These are phyloP conservation scores for Stichopus chloronotus DNA, from an alignment of 35 echinoderm and acorn worm species.

Conservation along the genomic window DNA sequence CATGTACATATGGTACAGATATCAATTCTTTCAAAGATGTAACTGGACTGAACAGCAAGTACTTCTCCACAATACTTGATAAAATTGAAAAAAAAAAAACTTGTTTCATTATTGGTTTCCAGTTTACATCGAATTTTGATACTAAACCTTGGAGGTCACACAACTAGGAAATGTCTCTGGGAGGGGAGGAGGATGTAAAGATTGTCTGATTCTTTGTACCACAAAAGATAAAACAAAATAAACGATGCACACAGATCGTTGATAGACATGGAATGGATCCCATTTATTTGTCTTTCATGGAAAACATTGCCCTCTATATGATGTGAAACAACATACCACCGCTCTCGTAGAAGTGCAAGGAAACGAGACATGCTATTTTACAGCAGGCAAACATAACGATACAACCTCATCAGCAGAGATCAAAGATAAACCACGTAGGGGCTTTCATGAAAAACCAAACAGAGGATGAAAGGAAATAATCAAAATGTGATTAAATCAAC, in stretches of 20 bases:
- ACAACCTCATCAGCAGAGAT: neutral
- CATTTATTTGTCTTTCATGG: neutral
- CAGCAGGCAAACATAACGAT: neutral
- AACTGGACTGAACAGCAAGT: too few relatives aligned
- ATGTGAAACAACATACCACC: neutral
- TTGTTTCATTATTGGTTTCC: too few relatives aligned
- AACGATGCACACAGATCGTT: neutral
- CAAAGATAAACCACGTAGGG: neutral
- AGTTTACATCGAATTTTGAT: too few relatives aligned
- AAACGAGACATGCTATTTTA: neutral
- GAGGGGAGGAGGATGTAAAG: too few relatives aligned
- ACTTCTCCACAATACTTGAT: too few relatives aligned
- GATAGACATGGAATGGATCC: neutral
- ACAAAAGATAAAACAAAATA: too few relatives aligned
- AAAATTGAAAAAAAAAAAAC: too few relatives aligned
- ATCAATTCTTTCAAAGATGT: too few relatives aligned
- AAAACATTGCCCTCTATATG: neutral
- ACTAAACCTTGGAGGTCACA: too few relatives aligned
- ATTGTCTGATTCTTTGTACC: too few relatives aligned
- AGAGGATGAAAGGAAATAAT: neutral
- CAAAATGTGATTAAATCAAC: neutral
- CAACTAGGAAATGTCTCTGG: too few relatives aligned
- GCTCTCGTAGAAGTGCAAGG: neutral
- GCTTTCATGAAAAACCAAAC: neutral
- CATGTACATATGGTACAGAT: too few relatives aligned